phyloP scores from a whole-genome alignment of 2,797 vertebrate genomes.

The Myiotriccus ornatus region DNA sequence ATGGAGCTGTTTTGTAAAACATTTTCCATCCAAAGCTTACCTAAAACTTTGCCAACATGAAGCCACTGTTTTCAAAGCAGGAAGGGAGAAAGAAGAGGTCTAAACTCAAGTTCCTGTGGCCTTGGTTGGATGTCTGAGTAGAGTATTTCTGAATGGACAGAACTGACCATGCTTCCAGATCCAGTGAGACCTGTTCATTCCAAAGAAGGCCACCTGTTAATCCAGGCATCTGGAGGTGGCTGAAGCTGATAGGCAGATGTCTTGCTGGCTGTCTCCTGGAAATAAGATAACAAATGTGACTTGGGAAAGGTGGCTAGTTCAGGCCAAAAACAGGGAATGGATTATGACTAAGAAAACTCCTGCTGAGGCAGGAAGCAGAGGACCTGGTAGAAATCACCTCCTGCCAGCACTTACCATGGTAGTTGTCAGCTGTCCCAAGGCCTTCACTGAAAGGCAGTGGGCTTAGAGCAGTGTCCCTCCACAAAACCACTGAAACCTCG shows the following conservation, averaged over 20 bases:
- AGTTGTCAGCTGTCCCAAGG: not conserved
- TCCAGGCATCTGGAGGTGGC: not conserved
- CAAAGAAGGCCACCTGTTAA: not conserved
- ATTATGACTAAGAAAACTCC: not conserved
- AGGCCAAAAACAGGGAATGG: not conserved
- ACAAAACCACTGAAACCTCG: rapidly evolving
- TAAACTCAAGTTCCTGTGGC: not conserved
- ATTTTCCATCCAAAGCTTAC: not conserved
- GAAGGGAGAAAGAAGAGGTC: not conserved
- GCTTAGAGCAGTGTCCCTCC: not conserved
- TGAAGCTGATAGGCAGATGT: not conserved
- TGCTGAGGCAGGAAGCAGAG: not conserved
- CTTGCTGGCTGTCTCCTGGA: not conserved
- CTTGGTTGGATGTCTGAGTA: not conserved
- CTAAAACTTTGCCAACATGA: not conserved
- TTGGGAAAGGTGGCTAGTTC: not conserved
- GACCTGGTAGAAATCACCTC: not conserved
- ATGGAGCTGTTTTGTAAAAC: not conserved
- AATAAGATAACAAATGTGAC: not conserved
- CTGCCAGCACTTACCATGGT: not conserved
- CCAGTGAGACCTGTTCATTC: not conserved
- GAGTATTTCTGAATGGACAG: not conserved
- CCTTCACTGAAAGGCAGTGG: not conserved
- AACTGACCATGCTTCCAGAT: not conserved
- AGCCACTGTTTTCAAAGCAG: not conserved